Conservation (phyloP, 2,888 invertebrate species). For the Drosophila austrosaltans region DNA sequence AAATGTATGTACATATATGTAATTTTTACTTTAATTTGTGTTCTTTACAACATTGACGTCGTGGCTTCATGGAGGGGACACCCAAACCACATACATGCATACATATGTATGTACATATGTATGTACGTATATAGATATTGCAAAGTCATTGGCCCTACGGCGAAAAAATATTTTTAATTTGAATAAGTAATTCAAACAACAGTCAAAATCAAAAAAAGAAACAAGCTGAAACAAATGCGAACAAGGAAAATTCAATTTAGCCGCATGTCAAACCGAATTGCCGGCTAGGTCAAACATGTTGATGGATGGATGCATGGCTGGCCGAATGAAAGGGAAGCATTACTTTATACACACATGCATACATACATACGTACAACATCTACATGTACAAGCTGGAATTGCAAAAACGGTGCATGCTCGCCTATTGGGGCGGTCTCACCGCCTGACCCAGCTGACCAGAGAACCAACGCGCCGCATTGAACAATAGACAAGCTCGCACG, state of each 20-base stretch:
- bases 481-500: constrained; percentile 64
- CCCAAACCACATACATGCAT: constrained; percentile 14
- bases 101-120: no score
- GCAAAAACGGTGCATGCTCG: constrained; percentile 69
- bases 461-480: constrained; percentile 45
- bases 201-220: constrained; percentile 64
- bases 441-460: constrained; percentile 32
- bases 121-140: constrained; percentile 25
- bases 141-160: constrained; percentile 56
- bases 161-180: constrained; percentile 74
- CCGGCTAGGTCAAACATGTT: constrained; percentile 79
- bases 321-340: constrained; percentile 55
- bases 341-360: constrained; percentile 20
- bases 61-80: constrained; percentile 33
- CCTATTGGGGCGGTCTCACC: constrained; percentile 61
- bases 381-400: constrained; percentile 65
- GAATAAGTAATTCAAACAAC: constrained; percentile 77
- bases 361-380: constrained; percentile 28
- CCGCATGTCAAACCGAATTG: constrained; percentile 80
- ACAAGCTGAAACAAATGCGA: constrained; percentile 74
- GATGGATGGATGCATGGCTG: constrained; percentile 67
- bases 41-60: neutral
- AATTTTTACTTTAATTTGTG: constrained; percentile 3
- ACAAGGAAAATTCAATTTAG: constrained; percentile 80
- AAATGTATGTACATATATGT: neutral